Evolutionary conservation across 2,113 vertebrate species (phyloP), one percentile per base, ranked within the genome.

Genomic region (Dasyurus viverrinus): DNA sequence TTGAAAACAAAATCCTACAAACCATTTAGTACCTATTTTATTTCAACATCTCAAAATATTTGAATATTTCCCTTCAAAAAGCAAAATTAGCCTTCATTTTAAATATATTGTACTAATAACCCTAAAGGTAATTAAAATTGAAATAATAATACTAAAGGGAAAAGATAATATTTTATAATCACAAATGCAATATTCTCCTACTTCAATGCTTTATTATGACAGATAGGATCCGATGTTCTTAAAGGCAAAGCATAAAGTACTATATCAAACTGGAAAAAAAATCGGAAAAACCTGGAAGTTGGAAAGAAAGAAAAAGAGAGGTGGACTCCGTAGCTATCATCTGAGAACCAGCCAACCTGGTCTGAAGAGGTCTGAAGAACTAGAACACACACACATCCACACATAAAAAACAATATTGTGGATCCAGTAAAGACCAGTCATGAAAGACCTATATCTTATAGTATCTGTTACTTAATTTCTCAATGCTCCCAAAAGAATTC

Each of bases 31-130:
- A 76, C 47, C 90, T 55, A 24, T 60, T n/a, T 84, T 9, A 96
- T 68, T n/a, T 6, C 3, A 92, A 92, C 12, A 93, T 42, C 3
- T 36, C 48, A 68, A 92, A 93, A 93, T 1, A 76, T n/a, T 27
- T 36, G 8, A 96, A 91, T 76, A 84, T 93, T 92, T 93, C 55
- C 54, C 90, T 93, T 68, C 48, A 25, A 92, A 92, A 93, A 95
- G 6, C 42, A n/a, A 89, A 91, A 48, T 36, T 12, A 36, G 27
- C 30, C 27, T 68, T 68, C 57, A 68, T 14, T 68, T 68, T 36
- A 93, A 97, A 47, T 57, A 26, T 52, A 76, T 42, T 93, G 16
- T 94, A 89, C 53, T 93, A 84, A 48, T 92, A 93, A 91, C 42
- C 50, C 53, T 90, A 76, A 1, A 60, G 25, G 19, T 36, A 93